These are phyloP conservation scores for Drosophila stalkeri DNA, from an alignment of 2,888 invertebrate genomes.

Conservation along the genomic window DNA sequence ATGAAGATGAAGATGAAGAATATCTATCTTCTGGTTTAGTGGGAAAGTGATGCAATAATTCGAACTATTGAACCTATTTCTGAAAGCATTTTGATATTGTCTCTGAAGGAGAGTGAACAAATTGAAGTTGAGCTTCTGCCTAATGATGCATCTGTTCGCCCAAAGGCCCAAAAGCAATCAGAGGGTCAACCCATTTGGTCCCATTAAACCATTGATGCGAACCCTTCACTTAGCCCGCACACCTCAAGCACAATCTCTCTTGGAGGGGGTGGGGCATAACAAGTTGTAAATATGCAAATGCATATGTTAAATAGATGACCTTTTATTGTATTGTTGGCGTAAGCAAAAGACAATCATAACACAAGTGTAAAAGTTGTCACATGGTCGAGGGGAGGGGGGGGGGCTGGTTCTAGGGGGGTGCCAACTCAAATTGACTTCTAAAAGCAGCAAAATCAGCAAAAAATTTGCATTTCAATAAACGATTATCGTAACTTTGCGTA, in stretches of 20 bases:
- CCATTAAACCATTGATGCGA: constrained; percentile 10
- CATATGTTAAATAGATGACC: constrained; percentile 63
- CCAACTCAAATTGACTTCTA: constrained; percentile 81
- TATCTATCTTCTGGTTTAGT: background rate
- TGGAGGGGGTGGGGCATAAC: background rate
- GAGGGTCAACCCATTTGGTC: constrained; percentile 13
- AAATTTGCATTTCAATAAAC: constrained; percentile 85
- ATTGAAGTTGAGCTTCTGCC: background rate
- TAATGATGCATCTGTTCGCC: constrained; percentile 32
- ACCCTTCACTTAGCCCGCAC: constrained; percentile 11
- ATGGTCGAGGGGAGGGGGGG: constrained; percentile 27
- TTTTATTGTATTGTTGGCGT: constrained; percentile 62
- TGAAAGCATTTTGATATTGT: background rate
- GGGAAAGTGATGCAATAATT: background rate
- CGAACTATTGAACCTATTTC: background rate
- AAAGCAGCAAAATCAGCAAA: constrained; percentile 84
- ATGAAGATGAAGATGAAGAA: background rate
- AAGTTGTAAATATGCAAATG: constrained; percentile 64
- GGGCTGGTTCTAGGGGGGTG: background rate
- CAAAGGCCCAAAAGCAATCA: constrained; percentile 49
- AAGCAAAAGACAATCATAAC: constrained; percentile 64
- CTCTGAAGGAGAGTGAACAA: background rate
- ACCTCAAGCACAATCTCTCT: constrained; percentile 7
- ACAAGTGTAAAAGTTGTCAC: constrained; percentile 68
- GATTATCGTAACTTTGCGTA: constrained; percentile 82